Percentiles rank a stretch among this genome's conserved stretches.
These are phyloP conservation scores for Staurois parvus DNA, from an alignment of 2,797 vertebrate genomes.

Conservation along the genomic window DNA sequence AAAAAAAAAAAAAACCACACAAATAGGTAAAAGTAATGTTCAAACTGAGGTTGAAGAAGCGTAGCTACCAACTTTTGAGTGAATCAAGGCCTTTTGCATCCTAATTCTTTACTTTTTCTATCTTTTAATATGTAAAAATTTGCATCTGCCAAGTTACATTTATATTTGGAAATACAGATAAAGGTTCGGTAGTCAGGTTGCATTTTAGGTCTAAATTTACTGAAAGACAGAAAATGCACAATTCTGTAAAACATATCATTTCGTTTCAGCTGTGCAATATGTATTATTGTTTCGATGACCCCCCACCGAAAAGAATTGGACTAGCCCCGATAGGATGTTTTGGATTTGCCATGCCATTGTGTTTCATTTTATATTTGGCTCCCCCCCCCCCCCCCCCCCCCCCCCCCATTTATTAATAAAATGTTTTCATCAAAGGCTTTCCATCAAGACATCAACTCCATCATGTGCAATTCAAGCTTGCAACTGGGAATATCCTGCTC, in stretches of 20 bases:
- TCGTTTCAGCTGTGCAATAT: no score
- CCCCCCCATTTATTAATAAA: background rate
- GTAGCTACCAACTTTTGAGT: background rate
- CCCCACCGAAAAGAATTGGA: no score
- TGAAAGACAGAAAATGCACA: no score
- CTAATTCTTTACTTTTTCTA: background rate
- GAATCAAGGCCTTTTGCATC: background rate
- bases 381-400: no score
- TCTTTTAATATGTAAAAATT: background rate
- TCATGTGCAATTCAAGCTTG: conserved; percentile 24
- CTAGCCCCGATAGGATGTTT: background rate
- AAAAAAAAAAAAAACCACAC: background rate
- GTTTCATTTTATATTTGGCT: conserved; percentile 17
- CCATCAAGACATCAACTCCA: background rate
- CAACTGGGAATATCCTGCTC: conserved; percentile 39
- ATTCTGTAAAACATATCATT: no score
- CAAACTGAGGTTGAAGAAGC: background rate
- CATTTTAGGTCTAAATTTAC: no score
- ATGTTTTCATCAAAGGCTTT: conserved; percentile 15
- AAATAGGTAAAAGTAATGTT: background rate
- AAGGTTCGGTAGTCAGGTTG: no score
- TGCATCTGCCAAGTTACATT: background rate
- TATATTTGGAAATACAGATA: no score
- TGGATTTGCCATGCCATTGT: background rate
- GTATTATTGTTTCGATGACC: no score